phyloP scores from a whole-genome alignment of 1,140 invertebrate species.

The Hylyphantes graminicola region DNA sequence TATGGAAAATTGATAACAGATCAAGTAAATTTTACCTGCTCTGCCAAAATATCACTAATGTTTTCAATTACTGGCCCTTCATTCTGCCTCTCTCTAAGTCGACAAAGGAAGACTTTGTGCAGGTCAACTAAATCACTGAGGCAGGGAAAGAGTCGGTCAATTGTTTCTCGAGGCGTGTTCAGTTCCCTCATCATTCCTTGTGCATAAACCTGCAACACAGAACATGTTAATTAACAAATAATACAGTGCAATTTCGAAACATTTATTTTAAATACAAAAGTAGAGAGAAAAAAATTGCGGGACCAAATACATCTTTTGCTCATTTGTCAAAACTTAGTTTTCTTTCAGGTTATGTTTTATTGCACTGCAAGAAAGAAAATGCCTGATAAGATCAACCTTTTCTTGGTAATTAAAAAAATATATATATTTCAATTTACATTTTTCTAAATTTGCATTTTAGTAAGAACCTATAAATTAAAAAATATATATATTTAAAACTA shows the following conservation, averaged over 20 bases:
- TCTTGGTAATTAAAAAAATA: too few species aligned
- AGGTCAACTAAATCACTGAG: constrained; percentile 87
- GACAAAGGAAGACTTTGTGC: constrained; percentile 83
- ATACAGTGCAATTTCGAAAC: too few species aligned
- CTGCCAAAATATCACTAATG: constrained; percentile 85
- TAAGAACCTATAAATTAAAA: too few species aligned
- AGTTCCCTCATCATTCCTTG: constrained; percentile 85
- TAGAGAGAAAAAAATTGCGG: too few species aligned
- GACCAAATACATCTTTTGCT: not conserved
- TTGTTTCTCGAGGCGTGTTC: constrained; percentile 74
- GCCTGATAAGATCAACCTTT: too few species aligned
- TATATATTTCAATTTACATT: too few species aligned
- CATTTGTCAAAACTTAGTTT: not conserved
- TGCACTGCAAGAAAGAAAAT: too few species aligned
- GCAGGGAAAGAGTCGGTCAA: constrained; percentile 89
- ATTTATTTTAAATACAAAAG: not conserved
- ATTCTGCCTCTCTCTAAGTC: constrained; percentile 82
- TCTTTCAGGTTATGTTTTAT: too few species aligned
- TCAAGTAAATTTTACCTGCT: constrained; percentile 73
- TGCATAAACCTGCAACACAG: constrained; percentile 78
- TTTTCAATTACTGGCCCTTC: constrained; percentile 78
- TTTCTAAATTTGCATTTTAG: too few species aligned
- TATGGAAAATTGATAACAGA: not conserved
- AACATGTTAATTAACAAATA: not conserved
- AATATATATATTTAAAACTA: too few species aligned